Conservation (phyloP, 2,797 vertebrate genomes). For the Amniataba percoides region DNA sequence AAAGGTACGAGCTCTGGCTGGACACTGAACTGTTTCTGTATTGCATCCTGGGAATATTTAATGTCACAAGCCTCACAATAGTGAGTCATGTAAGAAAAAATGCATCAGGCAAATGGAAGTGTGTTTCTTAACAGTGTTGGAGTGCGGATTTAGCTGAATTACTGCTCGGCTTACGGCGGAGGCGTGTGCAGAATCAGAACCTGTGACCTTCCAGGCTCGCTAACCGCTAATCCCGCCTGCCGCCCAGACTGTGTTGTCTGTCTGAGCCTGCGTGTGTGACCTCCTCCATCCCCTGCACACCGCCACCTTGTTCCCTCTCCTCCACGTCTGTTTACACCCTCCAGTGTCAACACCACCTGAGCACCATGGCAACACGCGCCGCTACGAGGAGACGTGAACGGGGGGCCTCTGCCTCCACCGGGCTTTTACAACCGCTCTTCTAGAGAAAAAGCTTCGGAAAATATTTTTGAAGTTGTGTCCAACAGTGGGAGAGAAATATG, state of each 20-base stretch:
- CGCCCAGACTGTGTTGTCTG: conserved; percentile 40
- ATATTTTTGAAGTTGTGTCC: conserved; percentile 68
- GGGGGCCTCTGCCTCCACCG: conserved; percentile 46
- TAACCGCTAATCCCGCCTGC: conserved; percentile 23
- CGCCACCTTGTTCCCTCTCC: conserved; percentile 56
- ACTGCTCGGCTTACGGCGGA: not conserved
- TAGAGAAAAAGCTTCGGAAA: conserved; percentile 28
- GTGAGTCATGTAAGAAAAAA: not conserved
- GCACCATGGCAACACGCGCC: conserved; percentile 68
- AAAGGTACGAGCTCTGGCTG: too few relatives aligned
- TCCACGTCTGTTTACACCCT: conserved; percentile 74
- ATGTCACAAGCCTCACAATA: too few relatives aligned
- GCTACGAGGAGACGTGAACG: conserved; percentile 24
- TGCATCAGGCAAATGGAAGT: not conserved
- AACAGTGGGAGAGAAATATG: conserved; percentile 59
- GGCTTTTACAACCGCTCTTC: conserved; percentile 61
- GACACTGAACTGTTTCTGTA: too few relatives aligned
- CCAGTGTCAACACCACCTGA: conserved; percentile 71
- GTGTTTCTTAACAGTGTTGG: not conserved
- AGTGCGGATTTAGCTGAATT: conserved; percentile 6
- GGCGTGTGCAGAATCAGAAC: conserved; percentile 20
- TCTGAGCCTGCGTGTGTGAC: conserved; percentile 47
- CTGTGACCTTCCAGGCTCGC: conserved; percentile 23
- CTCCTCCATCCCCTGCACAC: conserved; percentile 35
- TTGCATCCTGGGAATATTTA: too few relatives aligned